Percentiles rank a stretch among this genome's conserved stretches.
phyloP scores from a whole-genome alignment of 2,113 vertebrate genomes.

The Naja naja region DNA sequence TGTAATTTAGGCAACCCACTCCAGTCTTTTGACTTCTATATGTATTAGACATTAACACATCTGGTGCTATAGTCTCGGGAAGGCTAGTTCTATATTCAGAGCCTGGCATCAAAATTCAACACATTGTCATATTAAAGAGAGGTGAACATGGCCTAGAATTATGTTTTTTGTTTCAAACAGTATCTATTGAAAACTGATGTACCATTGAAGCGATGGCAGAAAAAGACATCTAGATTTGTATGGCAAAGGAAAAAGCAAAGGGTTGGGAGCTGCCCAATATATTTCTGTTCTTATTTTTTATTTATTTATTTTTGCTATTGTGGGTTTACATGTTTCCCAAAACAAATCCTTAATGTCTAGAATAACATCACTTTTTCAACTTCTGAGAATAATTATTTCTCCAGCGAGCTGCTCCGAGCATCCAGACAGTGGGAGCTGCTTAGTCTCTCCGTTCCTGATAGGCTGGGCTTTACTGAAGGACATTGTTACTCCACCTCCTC shows the following conservation, averaged over 20 bases:
- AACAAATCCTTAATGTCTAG: not conserved
- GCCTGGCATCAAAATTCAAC: not conserved
- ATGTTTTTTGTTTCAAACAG: too few relatives aligned
- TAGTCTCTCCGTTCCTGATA: too few relatives aligned
- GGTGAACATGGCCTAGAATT: not conserved
- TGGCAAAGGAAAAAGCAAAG: not conserved
- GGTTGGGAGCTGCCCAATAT: not conserved
- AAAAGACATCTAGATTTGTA: not conserved
- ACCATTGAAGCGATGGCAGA: not conserved
- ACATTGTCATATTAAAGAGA: not conserved
- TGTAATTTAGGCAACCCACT: not conserved
- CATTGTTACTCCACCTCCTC: too few relatives aligned
- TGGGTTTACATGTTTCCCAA: not conserved
- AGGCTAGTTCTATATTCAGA: not conserved
- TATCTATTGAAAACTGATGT: not conserved
- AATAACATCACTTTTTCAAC: not conserved
- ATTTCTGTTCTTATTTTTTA: not conserved
- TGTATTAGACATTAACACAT: not conserved
- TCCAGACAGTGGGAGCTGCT: too few relatives aligned
- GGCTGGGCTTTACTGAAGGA: too few relatives aligned
- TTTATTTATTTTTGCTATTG: not conserved
- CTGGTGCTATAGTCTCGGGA: not conserved
- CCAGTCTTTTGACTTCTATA: not conserved
- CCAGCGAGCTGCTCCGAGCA: too few relatives aligned
- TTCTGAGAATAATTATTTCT: not conserved